A percentile compares a stretch with the other conserved stretches of the same genome.
Evolutionary conservation across 2,113 vertebrate genomes (phyloP).

Genomic region (Gallinago undulata): DNA sequence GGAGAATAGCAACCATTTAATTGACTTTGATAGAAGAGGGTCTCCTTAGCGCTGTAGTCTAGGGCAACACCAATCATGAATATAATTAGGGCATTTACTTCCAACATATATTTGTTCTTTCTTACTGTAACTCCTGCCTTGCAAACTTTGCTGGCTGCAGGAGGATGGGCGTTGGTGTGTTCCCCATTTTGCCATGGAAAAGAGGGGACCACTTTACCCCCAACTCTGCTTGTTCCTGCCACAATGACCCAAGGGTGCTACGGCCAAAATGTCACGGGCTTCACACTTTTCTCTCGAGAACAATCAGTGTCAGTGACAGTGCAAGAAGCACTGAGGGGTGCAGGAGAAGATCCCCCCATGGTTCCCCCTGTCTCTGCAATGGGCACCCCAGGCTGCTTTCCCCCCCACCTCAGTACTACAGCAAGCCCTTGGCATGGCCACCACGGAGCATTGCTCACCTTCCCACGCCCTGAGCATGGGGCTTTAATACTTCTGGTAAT

Average conservation of each 20-base stretch:
- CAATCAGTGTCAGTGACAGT: rapidly evolving
- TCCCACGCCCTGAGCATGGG: not conserved
- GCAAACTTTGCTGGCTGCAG: not conserved
- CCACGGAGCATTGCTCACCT: not conserved
- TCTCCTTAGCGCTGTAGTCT: not conserved
- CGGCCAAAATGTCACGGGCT: rapidly evolving
- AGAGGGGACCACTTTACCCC: not conserved
- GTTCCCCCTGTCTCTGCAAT: rapidly evolving
- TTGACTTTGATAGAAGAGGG: slow-evolving; percentile 54
- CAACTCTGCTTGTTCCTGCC: not conserved
- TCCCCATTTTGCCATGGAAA: rapidly evolving
- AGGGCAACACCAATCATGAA: slow-evolving; percentile 10
- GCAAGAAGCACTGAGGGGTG: not conserved
- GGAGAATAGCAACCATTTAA: slow-evolving; percentile 37
- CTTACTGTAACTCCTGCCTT: not conserved
- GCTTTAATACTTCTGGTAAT: not conserved
- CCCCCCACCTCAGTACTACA: not conserved
- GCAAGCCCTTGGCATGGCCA: rapidly evolving
- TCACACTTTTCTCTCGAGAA: rapidly evolving
- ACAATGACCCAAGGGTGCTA: rapidly evolving
- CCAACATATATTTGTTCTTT: not conserved
- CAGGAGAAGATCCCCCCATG: not conserved
- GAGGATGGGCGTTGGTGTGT: not conserved
- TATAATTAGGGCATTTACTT: slow-evolving; percentile 14
- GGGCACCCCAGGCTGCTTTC: not conserved